Evolutionary conservation across 2,888 invertebrate species (phyloP).

Genomic region (Ormyrus nitidulus): DNA sequence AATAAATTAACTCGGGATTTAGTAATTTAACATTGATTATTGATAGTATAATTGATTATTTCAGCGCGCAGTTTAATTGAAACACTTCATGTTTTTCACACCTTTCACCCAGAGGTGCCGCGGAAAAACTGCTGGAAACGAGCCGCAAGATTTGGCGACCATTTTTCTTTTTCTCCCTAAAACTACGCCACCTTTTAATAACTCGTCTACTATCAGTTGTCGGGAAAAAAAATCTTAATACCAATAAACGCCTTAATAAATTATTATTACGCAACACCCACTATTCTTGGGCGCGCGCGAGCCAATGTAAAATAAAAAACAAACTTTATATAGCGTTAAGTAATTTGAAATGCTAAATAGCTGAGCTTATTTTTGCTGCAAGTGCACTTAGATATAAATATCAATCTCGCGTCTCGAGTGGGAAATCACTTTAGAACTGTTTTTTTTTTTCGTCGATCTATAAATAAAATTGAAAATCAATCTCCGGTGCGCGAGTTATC

Average conservation of each 20-base stretch:
- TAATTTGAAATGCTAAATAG: conserved; percentile 37
- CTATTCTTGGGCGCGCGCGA: background rate
- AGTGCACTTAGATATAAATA: conserved; percentile 26
- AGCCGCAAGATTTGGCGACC: background rate
- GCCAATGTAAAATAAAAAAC: background rate
- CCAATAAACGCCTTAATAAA: background rate
- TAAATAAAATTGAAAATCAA: conserved; percentile 45
- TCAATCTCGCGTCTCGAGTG: conserved; percentile 33
- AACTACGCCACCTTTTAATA: no score
- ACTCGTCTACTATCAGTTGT: no score
- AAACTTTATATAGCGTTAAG: background rate
- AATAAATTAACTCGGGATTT: background rate
- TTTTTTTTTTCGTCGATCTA: conserved; percentile 28
- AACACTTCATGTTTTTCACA: conserved; percentile 6
- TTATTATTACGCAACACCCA: background rate
- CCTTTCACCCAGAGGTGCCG: conserved; percentile 9
- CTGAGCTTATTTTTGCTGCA: conserved; percentile 28
- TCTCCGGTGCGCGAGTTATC: conserved; percentile 55
- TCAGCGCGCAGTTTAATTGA: background rate
- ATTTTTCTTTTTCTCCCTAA: background rate
- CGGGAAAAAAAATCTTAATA: background rate
- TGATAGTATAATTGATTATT: no score
- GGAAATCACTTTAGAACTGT: conserved; percentile 31
- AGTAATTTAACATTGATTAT: no score
- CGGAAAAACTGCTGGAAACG: background rate